Evolutionary conservation across 2,797 vertebrate genomes (phyloP).

Genomic region (Todus mexicanus): DNA sequence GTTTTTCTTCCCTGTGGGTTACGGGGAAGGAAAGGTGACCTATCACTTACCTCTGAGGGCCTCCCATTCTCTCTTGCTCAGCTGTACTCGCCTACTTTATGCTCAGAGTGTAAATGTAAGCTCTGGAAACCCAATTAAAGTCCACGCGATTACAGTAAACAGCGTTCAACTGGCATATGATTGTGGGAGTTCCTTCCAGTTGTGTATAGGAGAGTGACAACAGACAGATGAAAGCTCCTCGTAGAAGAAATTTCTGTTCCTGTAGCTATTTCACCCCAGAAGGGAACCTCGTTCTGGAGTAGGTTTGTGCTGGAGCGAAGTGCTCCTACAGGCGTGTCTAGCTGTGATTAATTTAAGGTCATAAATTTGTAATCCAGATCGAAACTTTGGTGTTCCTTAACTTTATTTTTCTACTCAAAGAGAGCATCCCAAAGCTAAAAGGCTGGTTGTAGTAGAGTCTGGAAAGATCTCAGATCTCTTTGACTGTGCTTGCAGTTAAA

Average conservation of each 20-base stretch:
- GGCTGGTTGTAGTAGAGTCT: background rate
- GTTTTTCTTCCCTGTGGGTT: background rate
- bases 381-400: background rate
- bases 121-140: background rate
- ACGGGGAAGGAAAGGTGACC: background rate
- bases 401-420: background rate
- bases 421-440: background rate
- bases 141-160: background rate
- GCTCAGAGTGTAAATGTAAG: background rate
- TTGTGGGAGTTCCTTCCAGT: background rate
- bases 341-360: background rate
- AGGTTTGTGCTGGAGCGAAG: background rate
- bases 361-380: background rate
- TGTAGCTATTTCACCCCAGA: too few relatives aligned
- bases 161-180: background rate
- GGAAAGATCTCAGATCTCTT: background rate
- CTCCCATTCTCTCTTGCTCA: background rate
- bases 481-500: background rate
- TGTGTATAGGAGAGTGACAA: background rate
- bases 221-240: background rate
- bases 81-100: background rate
- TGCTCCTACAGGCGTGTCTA: background rate
- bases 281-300: background rate
- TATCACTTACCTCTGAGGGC: background rate
- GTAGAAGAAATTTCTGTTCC: background rate